phyloP scores from a whole-genome alignment of 2,888 invertebrate species.

The Trichogramma evanescens region DNA sequence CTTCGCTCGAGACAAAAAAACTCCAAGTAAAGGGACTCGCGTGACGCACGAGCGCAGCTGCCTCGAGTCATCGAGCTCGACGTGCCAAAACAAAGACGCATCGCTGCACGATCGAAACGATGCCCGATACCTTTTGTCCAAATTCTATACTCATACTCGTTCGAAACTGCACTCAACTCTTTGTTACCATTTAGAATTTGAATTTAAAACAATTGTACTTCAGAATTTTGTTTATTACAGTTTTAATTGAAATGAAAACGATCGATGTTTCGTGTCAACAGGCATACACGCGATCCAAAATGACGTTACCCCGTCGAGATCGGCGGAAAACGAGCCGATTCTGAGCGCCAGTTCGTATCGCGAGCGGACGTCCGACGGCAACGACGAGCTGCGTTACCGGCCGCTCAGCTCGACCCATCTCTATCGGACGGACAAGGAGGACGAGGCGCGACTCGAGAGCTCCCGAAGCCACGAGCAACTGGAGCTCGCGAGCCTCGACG shows the following conservation, averaged over 20 bases:
- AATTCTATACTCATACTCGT: too few relatives aligned
- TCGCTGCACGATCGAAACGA: too few relatives aligned
- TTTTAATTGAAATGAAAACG: not conserved
- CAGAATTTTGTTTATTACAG: too few relatives aligned
- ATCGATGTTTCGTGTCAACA: constrained; percentile 23
- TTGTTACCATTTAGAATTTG: too few relatives aligned
- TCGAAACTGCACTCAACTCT: too few relatives aligned
- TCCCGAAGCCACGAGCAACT: constrained; percentile 9
- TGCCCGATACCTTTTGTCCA: too few relatives aligned
- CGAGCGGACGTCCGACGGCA: not conserved
- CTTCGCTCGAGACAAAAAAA: too few relatives aligned
- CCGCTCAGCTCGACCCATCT: constrained; percentile 2
- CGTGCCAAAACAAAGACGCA: too few relatives aligned
- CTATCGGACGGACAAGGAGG: constrained; percentile 11
- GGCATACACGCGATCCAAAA: constrained; percentile 37
- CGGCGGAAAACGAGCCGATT: constrained; percentile 28
- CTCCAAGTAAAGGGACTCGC: too few relatives aligned
- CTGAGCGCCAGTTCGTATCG: constrained; percentile 31
- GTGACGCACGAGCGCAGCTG: too few relatives aligned
- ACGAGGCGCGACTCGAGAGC: constrained; percentile 18
- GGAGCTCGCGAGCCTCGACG: not conserved
- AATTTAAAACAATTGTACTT: too few relatives aligned
- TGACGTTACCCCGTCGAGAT: constrained; percentile 34
- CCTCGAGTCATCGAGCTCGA: too few relatives aligned
- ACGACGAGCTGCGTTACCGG: constrained; percentile 1